Base-by-base conservation (phyloP, 2,113 vertebrate species). In the Zosterops hypoxanthus region DNA sequence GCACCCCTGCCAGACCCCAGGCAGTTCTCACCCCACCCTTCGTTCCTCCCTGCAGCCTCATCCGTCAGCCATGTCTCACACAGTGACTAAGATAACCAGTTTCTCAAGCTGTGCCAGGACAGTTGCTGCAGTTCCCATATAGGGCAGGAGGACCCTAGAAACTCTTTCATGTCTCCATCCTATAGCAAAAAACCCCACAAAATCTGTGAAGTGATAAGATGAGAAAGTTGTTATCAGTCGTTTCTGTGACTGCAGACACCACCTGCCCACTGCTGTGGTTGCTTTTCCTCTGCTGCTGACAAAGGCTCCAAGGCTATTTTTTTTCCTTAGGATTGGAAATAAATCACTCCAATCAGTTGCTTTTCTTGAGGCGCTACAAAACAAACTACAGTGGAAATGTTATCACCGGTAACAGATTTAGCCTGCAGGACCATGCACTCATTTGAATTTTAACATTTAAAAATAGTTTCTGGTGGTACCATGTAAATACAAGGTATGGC, bases 381-480 rank as follows among this genome's bases (percentile, higher is more conserved):
- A 83, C 68, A 86, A 90, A 39, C 92, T 70, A 34, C 80, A 89
- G 80, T 66, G 76, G 60, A 88, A 95, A 66, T 44, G 86, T 92
- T 97, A 95, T 94, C 91, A 25, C 24, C 24, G 22, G 72, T 88
- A 94, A 84, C 95, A 96, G 83, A 68, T 92, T 94, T 66, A 92
- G 86, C 91, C 91, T 49, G 47, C 68, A 91, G 95, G 71, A 93
- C 60, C 18, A 2, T 33, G 44, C 24, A n/a, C 33, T 92, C 34
- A 55, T 97, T 94, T 94, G 81, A 86, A 83, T 59, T 47, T 88
- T 91, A 91, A 84, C 80, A 44, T 86, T 89, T 92, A 70, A 84
- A 82, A 90, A 50, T 25, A 77, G 34, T 68, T 94, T 84, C 69
- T 69, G 2, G 3, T 50, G 31, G 44, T 55, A 82, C 60, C 44